phyloP scores from a whole-genome alignment of 2,113 vertebrate species.

The Benitochromis conjunctus region DNA sequence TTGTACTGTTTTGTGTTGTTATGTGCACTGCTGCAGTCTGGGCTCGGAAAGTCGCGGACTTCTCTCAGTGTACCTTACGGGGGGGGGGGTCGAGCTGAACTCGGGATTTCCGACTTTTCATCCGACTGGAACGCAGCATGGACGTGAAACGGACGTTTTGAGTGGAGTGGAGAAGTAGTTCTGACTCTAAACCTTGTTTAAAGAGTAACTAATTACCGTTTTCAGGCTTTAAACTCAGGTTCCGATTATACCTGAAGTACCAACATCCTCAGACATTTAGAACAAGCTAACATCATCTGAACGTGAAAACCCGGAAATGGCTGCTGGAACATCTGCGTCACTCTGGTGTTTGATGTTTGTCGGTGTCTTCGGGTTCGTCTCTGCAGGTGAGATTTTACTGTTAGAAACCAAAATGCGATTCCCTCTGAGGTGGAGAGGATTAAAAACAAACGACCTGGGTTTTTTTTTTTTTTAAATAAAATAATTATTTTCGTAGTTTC shows the following conservation, averaged over 20 bases:
- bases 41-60: too few species aligned
- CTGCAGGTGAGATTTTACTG: background rate
- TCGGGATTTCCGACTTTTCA: background rate
- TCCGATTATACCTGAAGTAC: fast-evolving
- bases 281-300: background rate
- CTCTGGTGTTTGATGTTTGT: background rate
- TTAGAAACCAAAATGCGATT: fast-evolving
- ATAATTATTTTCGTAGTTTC: fast-evolving
- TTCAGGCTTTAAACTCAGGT: fast-evolving
- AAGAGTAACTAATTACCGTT: fast-evolving
- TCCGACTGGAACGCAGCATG: too few species aligned
- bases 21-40: too few species aligned
- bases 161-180: background rate
- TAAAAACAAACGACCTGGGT: fast-evolving
- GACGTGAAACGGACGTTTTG: too few species aligned
- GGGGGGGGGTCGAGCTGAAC: fast-evolving
- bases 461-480: background rate
- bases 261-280: background rate
- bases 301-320: background rate
- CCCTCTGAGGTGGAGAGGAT: fast-evolving
- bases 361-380: background rate
- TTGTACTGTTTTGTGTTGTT: too few species aligned
- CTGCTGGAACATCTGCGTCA: background rate
- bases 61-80: too few species aligned
- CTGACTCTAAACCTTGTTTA: fast-evolving